Conservation (phyloP, 2,113 vertebrate species). For the Rhinolophus sinicus region DNA sequence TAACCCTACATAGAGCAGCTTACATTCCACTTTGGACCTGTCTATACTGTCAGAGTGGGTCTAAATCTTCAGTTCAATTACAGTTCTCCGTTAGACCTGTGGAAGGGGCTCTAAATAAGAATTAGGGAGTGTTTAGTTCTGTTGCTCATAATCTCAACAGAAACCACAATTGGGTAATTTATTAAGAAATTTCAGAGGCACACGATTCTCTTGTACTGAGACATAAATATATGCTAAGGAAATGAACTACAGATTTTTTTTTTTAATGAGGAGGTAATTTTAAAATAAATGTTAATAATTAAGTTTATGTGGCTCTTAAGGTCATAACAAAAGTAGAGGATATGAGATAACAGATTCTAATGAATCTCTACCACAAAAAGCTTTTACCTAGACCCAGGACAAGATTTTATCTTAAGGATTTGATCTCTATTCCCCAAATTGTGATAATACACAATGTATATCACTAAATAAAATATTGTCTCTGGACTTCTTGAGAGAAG, state of each 20-base stretch:
- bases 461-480: not conserved
- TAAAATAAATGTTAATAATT: conserved; percentile 11
- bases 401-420: not conserved
- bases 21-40: not conserved
- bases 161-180: not conserved
- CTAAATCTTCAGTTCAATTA: not conserved
- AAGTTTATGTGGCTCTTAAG: not conserved
- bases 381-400: not conserved
- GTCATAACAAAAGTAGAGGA: not conserved
- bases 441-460: not conserved
- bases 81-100: not conserved
- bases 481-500: not conserved
- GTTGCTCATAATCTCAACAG: not conserved
- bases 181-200: conserved; percentile 44
- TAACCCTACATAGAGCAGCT: not conserved
- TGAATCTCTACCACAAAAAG: not conserved
- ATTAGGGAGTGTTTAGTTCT: not conserved
- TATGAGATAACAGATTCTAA: not conserved
- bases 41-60: not conserved
- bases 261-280: conserved; percentile 21
- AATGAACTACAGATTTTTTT: conserved; percentile 17
- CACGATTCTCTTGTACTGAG: not conserved
- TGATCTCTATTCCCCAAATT: not conserved
- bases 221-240: not conserved
- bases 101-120: not conserved